These are phyloP conservation scores for Fregetta grallaria DNA, from an alignment of 2,113 vertebrate genomes.

Conservation along the genomic window DNA sequence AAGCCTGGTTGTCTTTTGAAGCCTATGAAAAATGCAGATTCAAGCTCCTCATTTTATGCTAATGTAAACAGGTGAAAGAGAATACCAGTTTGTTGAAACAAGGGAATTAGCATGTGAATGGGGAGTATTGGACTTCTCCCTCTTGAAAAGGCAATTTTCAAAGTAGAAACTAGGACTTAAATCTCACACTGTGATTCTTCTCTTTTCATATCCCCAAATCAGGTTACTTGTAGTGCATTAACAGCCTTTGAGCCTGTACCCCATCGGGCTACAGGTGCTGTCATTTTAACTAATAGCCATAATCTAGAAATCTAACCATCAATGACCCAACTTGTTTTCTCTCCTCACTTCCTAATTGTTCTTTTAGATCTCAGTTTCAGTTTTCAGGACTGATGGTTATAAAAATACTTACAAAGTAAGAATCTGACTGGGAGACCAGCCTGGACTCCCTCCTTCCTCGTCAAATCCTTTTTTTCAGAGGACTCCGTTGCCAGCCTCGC, in stretches of 20 bases:
- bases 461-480: neutral
- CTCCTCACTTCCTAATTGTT: neutral
- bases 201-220: constrained; percentile 4
- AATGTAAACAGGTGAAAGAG: constrained; percentile 32
- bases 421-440: neutral
- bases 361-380: neutral
- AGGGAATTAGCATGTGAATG: constrained; percentile 53
- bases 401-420: neutral
- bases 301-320: neutral
- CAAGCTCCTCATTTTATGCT: constrained; percentile 30
- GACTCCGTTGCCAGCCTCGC: neutral
- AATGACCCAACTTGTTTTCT: neutral
- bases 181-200: constrained; percentile 10
- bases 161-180: constrained; percentile 5
- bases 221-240: neutral
- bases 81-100: constrained; percentile 45
- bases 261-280: neutral
- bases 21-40: constrained; percentile 26
- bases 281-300: neutral
- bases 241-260: neutral
- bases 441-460: neutral
- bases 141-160: constrained; percentile 1
- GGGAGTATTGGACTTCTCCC: neutral
- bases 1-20: constrained; percentile 18
- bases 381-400: neutral